Base-by-base conservation (phyloP, 2,888 invertebrate genomes). In the Lapara coniferarum region DNA sequence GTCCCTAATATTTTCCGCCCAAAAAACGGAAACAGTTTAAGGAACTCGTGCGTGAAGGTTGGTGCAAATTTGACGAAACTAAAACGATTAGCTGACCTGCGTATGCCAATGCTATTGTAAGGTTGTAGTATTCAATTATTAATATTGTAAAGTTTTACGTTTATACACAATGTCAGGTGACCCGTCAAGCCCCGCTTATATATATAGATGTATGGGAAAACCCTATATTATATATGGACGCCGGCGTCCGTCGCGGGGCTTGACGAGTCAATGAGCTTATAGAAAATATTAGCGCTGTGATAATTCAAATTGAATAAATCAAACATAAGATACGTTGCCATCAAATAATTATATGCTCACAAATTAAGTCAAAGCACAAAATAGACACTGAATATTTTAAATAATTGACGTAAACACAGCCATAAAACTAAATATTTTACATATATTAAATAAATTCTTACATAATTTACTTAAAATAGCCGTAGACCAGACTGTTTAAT, bases 11-110 rank as follows among this genome's bases (percentile, higher is more conserved):
- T 19, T 57, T 69, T 69, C 53, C 69, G 66, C 66, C 53, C 44
- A 49, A 66, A 59, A 67, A 66, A 69, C 69, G 69, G 66, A 69
- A 66, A 67, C 66, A 67, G 57, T 58, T 66, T 51, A 57, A 59
- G 44, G 25, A 52, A 69, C n/a, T 69, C 66, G 57, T 66, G 56
- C 51, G 19, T 66, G 30, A 69, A 69, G 66, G 56, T 56, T 58
- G n/a, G 14, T 56, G 44, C 19, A 30, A 69, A 69, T 51, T 69
- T 66, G 44, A 19, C 49, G 56, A 63, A 63, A 46, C 63, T 63
- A 63, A 63, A 63, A 63, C 63, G 46, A 49, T 55, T 10, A 16
- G 10, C 55, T 55, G 55, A 55, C 55, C 59, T 46, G 19, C 63
- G 63, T 49, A 63, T 46, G 46, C 49, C 46, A 57, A 30, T 57